Base-by-base conservation (phyloP, 1,140 invertebrate genomes). In the Dendroctonus valens region DNA sequence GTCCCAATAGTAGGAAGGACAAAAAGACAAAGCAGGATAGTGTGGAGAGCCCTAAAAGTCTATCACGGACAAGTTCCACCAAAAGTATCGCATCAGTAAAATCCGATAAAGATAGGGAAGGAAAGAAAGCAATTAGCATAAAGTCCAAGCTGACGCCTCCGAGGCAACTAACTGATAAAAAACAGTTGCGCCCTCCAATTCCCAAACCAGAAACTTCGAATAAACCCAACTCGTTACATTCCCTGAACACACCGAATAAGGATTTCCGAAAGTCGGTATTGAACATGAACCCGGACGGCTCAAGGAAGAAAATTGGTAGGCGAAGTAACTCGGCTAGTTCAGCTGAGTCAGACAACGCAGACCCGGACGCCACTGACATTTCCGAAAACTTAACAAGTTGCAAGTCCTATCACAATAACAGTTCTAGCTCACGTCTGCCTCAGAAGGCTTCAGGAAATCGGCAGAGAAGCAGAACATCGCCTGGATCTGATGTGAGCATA, bases 241-340 rank as follows among this genome's bases (percentile, higher is more conserved):
- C 76, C 52, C 75, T 81, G 54, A 80, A 82, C 65, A 81, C 71
- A 41, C 80, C 83, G 6, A 90, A 90, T 75, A 90, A 91, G 78
- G 89, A 91, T 74, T 90, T 90, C 72, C 81, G 89, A 8, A 91
- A 91, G 75, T 90, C 89, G 0, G 84, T 86, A 0, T 76, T 91
- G 7, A 91, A 91, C 74, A 89, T 89, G 82, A 85, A 85, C 61
- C 79, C 77, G 41, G 81, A 82, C 0, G 81, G 79, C 14, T 75
- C 78, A 41, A 73, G 77, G 0, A 79, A 79, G 14, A 73, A 73
- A 69, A 26, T 73, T 42, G 65, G 70, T 59, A 83, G 80, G 65
- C 59, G 75, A 48, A 84, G 81, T 68, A 80, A 81, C 68, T 83
- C 82, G n/a, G 76, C 75, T 11, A 84, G 82, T 73, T 83, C 83